Percentiles rank a stretch among this genome's conserved stretches.
Conservation (phyloP, 2,888 invertebrate species). For the Asteroscopus sphinx region DNA sequence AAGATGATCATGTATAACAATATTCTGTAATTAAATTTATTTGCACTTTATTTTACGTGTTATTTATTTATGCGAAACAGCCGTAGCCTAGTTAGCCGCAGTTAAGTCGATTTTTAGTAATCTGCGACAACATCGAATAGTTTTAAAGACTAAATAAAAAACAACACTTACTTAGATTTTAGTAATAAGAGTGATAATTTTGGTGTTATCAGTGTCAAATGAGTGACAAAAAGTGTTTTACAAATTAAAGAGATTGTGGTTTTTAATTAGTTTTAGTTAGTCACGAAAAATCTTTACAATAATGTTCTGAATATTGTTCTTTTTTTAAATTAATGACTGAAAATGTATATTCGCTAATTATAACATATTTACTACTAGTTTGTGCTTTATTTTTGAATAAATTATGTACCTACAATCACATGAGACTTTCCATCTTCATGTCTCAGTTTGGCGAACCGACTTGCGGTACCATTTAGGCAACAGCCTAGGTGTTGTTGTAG, state of each 20-base stretch:
- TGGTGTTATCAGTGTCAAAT: slow-evolving; percentile 7
- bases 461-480: too few species aligned
- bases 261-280: neutral
- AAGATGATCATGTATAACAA: slow-evolving; percentile 35
- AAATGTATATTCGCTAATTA: neutral
- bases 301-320: too few species aligned
- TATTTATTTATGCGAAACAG: slow-evolving; percentile 12
- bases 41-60: slow-evolving; percentile 35
- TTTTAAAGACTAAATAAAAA: neutral
- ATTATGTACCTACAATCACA: too few species aligned
- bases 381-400: slow-evolving; percentile 17
- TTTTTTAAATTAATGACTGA: too few species aligned
- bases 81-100: too few species aligned
- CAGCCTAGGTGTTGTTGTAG: too few species aligned
- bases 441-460: too few species aligned
- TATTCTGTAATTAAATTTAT: slow-evolving; percentile 19
- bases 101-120: slow-evolving; percentile 10
- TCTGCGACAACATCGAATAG: too few species aligned
- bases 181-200: neutral
- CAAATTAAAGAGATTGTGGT: slow-evolving; percentile 17
- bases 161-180: neutral
- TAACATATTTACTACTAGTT: slow-evolving; percentile 11
- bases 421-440: too few species aligned
- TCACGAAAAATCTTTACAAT: neutral
- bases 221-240: slow-evolving; percentile 5